These are phyloP conservation scores for Isotomurus palustris DNA, from an alignment of 2,888 invertebrate genomes.

Conservation along the genomic window DNA sequence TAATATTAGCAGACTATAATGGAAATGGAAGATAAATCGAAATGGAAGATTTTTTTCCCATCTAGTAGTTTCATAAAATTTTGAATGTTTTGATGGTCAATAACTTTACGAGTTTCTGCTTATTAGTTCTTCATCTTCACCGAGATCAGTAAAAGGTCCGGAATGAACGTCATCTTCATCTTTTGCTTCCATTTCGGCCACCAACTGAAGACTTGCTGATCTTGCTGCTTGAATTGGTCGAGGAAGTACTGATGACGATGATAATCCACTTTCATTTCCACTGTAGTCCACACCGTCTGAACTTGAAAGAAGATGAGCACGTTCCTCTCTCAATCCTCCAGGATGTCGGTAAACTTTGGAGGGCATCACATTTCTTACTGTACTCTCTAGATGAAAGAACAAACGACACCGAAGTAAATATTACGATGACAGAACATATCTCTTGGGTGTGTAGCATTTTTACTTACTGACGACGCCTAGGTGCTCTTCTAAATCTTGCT, in stretches of 20 bases:
- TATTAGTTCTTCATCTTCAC: conserved; percentile 32
- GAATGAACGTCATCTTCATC: conserved; percentile 19
- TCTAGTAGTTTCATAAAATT: no score
- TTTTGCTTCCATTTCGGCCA: conserved; percentile 39
- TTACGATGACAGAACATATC: not conserved
- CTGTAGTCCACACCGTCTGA: conserved; percentile 39
- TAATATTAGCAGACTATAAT: no score
- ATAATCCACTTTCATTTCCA: conserved; percentile 19
- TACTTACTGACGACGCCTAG: conserved; percentile 76
- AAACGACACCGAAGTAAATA: not conserved
- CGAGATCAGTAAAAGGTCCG: conserved; percentile 39
- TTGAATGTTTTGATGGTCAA: no score
- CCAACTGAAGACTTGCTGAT: conserved; percentile 38
- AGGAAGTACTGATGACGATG: conserved; percentile 19
- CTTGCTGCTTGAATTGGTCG: conserved; percentile 39
- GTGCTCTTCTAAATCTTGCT: conserved; percentile 86
- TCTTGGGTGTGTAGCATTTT: not conserved
- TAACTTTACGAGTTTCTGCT: conserved; percentile 10
- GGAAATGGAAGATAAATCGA: no score
- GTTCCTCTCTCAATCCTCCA: conserved; percentile 43
- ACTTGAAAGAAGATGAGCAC: conserved; percentile 42
- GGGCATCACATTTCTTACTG: conserved; percentile 42
- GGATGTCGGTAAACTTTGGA: conserved; percentile 45
- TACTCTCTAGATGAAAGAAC: conserved; percentile 27
- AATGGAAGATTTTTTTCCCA: no score